A percentile compares a stretch with the other conserved stretches of the same genome.
Evolutionary conservation across 2,888 invertebrate genomes (phyloP).

Genomic region (Epirrhoe tristata): DNA sequence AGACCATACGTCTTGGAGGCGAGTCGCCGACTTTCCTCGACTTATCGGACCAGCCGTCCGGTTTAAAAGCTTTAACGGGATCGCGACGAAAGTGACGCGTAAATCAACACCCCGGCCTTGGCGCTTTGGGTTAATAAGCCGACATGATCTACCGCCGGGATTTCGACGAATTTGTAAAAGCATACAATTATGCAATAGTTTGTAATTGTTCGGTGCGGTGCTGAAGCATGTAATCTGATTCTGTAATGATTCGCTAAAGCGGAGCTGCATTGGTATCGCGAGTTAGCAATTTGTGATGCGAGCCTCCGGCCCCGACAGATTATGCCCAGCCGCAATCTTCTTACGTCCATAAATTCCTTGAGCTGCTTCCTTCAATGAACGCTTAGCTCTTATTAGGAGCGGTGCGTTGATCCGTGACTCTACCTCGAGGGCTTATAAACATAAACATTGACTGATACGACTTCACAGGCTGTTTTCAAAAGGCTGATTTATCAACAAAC

Average conservation of each 20-base stretch:
- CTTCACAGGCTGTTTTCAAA: slow-evolving; percentile 34
- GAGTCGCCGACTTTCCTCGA: slow-evolving; percentile 73
- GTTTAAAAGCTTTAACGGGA: slow-evolving; percentile 79
- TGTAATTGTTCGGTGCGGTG: slow-evolving; percentile 24
- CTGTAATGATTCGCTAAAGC: slow-evolving; percentile 70
- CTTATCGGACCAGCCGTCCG: slow-evolving; percentile 60
- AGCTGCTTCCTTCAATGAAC: slow-evolving; percentile 62
- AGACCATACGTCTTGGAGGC: slow-evolving; percentile 70
- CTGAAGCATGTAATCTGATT: slow-evolving; percentile 64
- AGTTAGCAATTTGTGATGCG: slow-evolving; percentile 68
- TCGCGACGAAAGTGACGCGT: slow-evolving; percentile 75
- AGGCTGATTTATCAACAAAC: slow-evolving; percentile 12
- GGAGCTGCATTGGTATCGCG: slow-evolving; percentile 59
- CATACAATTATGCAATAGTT: slow-evolving; percentile 34
- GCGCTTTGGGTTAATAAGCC: slow-evolving; percentile 54
- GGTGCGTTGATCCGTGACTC: slow-evolving; percentile 52
- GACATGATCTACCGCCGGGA: slow-evolving; percentile 57
- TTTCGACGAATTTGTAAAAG: slow-evolving; percentile 45
- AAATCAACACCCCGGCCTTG: slow-evolving; percentile 70
- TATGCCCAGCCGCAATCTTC: slow-evolving; percentile 67
- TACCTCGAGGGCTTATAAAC: slow-evolving; percentile 59
- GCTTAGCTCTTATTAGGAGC: slow-evolving; percentile 65
- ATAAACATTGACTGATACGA: slow-evolving; percentile 57
- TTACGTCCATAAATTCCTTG: slow-evolving; percentile 75
- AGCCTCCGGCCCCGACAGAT: slow-evolving; percentile 60